Evolutionary conservation across 2,888 invertebrate species (phyloP).

Genomic region (Scaptomyza reducta): DNA sequence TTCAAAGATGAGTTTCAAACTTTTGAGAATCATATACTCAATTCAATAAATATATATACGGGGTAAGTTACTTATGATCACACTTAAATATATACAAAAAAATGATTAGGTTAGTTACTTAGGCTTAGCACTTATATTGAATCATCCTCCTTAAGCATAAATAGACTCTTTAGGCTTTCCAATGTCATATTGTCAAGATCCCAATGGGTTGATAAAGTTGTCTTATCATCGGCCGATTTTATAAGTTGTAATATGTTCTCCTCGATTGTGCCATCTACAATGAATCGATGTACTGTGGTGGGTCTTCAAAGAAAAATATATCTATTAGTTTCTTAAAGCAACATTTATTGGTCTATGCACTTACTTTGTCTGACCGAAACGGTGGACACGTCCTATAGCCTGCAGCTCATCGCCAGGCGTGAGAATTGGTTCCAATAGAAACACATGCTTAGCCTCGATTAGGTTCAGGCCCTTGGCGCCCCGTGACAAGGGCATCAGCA

Average conservation of each 20-base stretch:
- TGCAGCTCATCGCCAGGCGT: conserved; percentile 90
- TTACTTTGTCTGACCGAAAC: conserved; percentile 91
- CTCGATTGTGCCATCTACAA: conserved; percentile 89
- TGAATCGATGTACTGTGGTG: conserved; percentile 89
- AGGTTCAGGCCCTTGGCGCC: conserved; percentile 92
- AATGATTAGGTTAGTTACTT: not conserved
- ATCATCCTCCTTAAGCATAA: conserved; percentile 48
- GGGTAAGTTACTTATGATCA: not conserved
- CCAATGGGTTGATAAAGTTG: conserved; percentile 73
- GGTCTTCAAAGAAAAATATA: conserved; percentile 74
- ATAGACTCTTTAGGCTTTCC: conserved; percentile 66
- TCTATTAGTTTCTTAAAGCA: not conserved
- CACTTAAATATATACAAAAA: not conserved
- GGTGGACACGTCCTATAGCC: conserved; percentile 91
- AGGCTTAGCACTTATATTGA: not conserved
- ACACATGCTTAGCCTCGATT: conserved; percentile 91
- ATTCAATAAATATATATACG: not conserved
- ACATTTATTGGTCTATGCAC: conserved; percentile 2
- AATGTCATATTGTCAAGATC: conserved; percentile 77
- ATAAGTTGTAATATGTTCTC: conserved; percentile 85
- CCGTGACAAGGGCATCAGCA: conserved; percentile 88
- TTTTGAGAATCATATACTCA: not conserved
- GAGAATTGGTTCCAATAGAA: conserved; percentile 90
- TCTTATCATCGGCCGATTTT: conserved; percentile 81
- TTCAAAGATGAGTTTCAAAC: too few relatives aligned